Evolutionary conservation across 2,113 vertebrate genomes (phyloP).

Genomic region (Oplegnathus fasciatus): DNA sequence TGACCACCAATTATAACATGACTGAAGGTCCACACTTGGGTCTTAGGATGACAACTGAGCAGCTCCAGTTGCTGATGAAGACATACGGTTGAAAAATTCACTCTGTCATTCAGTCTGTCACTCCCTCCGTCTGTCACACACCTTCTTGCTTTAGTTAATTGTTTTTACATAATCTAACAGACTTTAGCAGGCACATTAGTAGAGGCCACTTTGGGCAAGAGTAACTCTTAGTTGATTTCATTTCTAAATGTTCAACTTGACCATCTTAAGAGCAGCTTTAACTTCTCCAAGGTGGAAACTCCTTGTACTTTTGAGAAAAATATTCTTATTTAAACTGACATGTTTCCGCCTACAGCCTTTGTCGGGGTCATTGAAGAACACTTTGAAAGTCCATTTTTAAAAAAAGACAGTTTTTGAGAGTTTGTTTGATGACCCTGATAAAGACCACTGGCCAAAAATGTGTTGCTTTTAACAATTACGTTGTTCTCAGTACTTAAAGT

Average conservation of each 20-base stretch:
- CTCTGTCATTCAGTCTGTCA: background rate
- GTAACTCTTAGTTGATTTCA: background rate
- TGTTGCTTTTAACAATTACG: background rate
- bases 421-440: background rate
- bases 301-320: background rate
- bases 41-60: too few relatives aligned
- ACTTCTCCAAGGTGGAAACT: conserved; percentile 11
- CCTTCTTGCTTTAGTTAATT: background rate
- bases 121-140: too few relatives aligned
- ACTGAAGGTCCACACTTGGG: too few relatives aligned
- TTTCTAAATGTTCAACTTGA: background rate
- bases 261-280: background rate
- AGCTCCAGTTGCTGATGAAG: too few relatives aligned
- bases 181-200: background rate
- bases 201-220: background rate
- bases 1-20: too few relatives aligned
- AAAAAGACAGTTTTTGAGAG: conserved; percentile 3
- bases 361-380: background rate
- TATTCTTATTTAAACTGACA: background rate
- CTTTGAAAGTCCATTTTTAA: conserved; percentile 11
- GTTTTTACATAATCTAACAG: background rate
- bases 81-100: too few relatives aligned
- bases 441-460: background rate
- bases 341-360: conserved; percentile 3
- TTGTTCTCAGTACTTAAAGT: background rate